These are phyloP conservation scores for Myripristis jacobus DNA, from an alignment of 2,797 vertebrate genomes.

Conservation along the genomic window DNA sequence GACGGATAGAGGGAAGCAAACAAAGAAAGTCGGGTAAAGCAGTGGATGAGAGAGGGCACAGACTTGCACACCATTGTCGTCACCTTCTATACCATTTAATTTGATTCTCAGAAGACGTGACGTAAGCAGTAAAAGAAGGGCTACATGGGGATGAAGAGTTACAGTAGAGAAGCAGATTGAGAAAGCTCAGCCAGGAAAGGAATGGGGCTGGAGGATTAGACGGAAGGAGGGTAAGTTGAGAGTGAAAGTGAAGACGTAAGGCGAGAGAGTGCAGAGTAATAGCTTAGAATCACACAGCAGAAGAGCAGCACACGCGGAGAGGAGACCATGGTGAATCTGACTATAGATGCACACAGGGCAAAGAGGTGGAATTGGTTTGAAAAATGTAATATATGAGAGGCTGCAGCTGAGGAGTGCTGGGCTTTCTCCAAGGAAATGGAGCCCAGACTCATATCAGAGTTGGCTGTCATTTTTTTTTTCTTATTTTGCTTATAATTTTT, in stretches of 20 bases:
- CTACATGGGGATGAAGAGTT: conserved; percentile 6
- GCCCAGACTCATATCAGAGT: conserved; percentile 26
- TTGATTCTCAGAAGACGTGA: conserved; percentile 10
- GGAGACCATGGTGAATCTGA: conserved; percentile 14
- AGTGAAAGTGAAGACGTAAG: conserved; percentile 11
- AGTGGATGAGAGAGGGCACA: conserved; percentile 19
- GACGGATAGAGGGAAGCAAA: conserved; percentile 2
- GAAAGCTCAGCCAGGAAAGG: conserved; percentile 26
- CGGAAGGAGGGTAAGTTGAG: conserved; percentile 23
- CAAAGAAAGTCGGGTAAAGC: conserved; percentile 6
- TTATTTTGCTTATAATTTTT: conserved; percentile 41
- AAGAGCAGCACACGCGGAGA: conserved; percentile 21
- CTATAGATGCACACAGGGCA: conserved; percentile 14
- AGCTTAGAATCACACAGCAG: conserved; percentile 44
- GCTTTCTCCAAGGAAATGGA: conserved; percentile 43
- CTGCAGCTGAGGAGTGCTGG: conserved; percentile 21
- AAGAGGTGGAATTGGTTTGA: conserved; percentile 43
- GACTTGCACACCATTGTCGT: neutral
- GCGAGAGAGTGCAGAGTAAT: conserved; percentile 36
- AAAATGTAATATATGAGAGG: conserved; percentile 22
- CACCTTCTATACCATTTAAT: conserved; percentile 17
- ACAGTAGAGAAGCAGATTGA: conserved; percentile 10
- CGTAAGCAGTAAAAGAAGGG: neutral
- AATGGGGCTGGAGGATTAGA: conserved; percentile 45
- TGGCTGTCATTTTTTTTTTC: conserved; percentile 43